Evolutionary conservation across 2,113 vertebrate genomes (phyloP), one percentile per base, ranked within the genome.

Genomic region (Danionella cerebrum): DNA sequence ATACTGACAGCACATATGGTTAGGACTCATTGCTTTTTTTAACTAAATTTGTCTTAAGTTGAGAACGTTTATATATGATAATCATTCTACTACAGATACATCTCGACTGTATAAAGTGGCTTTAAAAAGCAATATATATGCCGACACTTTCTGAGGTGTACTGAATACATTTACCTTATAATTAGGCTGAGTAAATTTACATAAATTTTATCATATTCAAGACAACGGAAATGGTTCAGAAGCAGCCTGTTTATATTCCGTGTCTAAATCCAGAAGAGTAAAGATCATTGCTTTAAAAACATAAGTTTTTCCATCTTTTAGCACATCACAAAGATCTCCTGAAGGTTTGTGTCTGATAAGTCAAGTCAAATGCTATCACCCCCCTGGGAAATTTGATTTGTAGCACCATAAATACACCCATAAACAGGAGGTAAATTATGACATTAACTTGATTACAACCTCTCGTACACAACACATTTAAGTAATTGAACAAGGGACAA

Each of bases 391-490:
- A 53, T 53, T 53, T 19, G 16, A 53, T 33, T 53, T 53, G 14
- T 10, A 33, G 10, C 16, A 33, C 10, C 27, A 19, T 29, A 33
- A 27, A 33, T 18, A 53, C 29, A 53, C 19, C 9, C 27, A 33
- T 53, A 31, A 52, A 53, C 29, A 19, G 33, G 9, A 53, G 16
- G 25, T 16, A 19, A 33, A 53, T 53, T 7, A 50, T 25, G 14
- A 33, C 27, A 33, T 33, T 53, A 53, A 11, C 51, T 53, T 53
- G 10, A 53, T 53, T 53, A 53, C 51, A 53, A 33, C 51, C 51
- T 31, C 51, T 31, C 2, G 19, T 53, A 19, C 5, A 33, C 27
- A 1, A 53, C 7, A 18, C 51, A 19, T 53, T 31, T 18, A 12
- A 5, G 5, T 33, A 53, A 53, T 19, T 53, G 51, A 18, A 53